Base-by-base conservation (phyloP, 2,888 invertebrate genomes). In the Prionchulus punctatus region DNA sequence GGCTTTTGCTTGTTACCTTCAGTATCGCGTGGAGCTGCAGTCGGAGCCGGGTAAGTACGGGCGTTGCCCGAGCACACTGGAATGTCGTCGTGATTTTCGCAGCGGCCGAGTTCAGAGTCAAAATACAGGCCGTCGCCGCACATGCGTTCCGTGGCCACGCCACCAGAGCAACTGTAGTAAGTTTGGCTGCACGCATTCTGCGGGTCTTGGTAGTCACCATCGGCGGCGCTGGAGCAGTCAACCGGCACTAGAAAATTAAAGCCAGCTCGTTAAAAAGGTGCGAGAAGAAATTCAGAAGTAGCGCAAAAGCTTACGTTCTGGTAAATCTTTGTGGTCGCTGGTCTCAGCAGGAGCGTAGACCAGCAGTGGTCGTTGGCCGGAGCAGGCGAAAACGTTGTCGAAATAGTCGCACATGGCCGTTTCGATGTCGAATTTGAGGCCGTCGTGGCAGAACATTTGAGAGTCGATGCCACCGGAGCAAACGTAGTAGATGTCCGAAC, bases 81-180 rank as follows among this genome's bases (percentile, higher is more conserved):
- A 30, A 52, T 25, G 7, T 52, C 31, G 2, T 30, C 52, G 7
- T 21, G 31, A 3, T 7, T 3, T 15, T 52, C 52, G 36, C 52
- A 52, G 3, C 3, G 15, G 25, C 25, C 31, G 30, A 52, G 3
- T 31, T 52, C 52, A 3, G 30, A 2, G 31, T 52, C 52, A 31
- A 23, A 52, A 36, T n/a, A 30, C 3, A 31, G n/a, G 25, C 25
- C 25, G 3, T 2, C 4, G 12, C 4, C 21, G 25, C 52, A 52
- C 36, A 21, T 3, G 21, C 21, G 21, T n/a, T 7, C 21, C 36
- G 2, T 2, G 2, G 21, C 52, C 7, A 15, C 2, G 7, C 31
- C 52, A n/a, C 30, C 21, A 23, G n/a, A n/a, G 36, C 52, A 52
- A 30, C n/a, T 52, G 36, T 52, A 52, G 52, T 31, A 52, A 4